These are phyloP conservation scores for Allygus modestus DNA, from an alignment of 2,888 invertebrate genomes.

Conservation along the genomic window DNA sequence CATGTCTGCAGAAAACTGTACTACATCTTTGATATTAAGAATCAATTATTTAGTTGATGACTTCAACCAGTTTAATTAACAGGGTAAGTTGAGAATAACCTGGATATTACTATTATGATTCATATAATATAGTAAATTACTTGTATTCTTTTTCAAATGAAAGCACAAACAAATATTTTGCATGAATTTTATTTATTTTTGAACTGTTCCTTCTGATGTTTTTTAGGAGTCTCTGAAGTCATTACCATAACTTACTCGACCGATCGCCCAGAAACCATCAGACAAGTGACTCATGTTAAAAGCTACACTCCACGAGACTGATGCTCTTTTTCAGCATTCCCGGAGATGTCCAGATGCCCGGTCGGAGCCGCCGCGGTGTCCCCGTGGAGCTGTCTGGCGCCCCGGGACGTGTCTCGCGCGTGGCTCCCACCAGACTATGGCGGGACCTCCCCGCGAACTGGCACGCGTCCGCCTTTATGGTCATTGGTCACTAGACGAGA, in stretches of 20 bases:
- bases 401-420: neutral
- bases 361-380: neutral
- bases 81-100: too few species aligned
- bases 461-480: neutral
- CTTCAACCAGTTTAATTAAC: too few species aligned
- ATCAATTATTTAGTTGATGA: too few species aligned
- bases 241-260: neutral
- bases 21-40: too few species aligned
- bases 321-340: neutral
- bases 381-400: neutral
- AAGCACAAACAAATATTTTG: too few species aligned
- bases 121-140: too few species aligned
- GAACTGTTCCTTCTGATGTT: too few species aligned
- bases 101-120: too few species aligned
- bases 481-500: neutral
- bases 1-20: too few species aligned
- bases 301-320: neutral
- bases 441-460: neutral
- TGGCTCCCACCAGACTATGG: neutral
- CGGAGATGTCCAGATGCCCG: neutral
- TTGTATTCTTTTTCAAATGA: too few species aligned
- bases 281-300: constrained; percentile 19
- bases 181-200: too few species aligned
- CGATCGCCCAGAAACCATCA: neutral
- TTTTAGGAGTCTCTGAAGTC: too few species aligned